Percentiles rank a stretch among this genome's conserved stretches.
Conservation (phyloP, 2,113 vertebrate genomes). For the Chamaea fasciata region DNA sequence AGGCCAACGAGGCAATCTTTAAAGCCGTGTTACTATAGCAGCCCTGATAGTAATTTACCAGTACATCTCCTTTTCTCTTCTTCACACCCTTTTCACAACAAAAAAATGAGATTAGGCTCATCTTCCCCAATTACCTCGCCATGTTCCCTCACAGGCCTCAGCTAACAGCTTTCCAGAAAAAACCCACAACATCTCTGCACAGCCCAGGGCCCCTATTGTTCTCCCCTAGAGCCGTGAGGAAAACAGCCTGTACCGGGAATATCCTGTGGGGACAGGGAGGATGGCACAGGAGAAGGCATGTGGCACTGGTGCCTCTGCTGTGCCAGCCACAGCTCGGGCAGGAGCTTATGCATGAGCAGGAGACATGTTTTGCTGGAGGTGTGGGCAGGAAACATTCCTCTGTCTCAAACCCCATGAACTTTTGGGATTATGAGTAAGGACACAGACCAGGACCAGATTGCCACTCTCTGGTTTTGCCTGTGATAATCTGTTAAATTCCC, state of each 20-base stretch:
- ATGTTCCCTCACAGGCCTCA: neutral
- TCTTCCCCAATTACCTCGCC: slow-evolving; percentile 15
- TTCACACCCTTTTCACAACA: slow-evolving; percentile 35
- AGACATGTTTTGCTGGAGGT: neutral
- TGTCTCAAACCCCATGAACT: neutral
- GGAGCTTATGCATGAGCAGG: neutral
- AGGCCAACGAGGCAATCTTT: slow-evolving; percentile 27
- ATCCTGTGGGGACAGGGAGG: rapidly evolving
- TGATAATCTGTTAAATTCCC: neutral
- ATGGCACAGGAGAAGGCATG: neutral
- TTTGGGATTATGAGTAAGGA: neutral
- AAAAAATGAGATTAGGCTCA: slow-evolving; percentile 44
- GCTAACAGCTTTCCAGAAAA: neutral
- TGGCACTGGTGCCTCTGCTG: neutral
- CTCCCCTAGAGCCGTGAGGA: rapidly evolving
- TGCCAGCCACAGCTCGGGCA: neutral
- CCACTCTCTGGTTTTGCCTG: neutral
- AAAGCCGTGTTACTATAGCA: slow-evolving; percentile 64
- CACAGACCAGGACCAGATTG: neutral
- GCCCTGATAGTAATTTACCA: slow-evolving; percentile 53
- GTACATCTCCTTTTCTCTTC: slow-evolving; percentile 47
- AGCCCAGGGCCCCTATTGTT: neutral
- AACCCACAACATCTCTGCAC: rapidly evolving
- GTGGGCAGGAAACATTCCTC: neutral
- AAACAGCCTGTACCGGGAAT: neutral